Base-by-base conservation (phyloP, 2,113 vertebrate genomes). In the Hyla sarda region DNA sequence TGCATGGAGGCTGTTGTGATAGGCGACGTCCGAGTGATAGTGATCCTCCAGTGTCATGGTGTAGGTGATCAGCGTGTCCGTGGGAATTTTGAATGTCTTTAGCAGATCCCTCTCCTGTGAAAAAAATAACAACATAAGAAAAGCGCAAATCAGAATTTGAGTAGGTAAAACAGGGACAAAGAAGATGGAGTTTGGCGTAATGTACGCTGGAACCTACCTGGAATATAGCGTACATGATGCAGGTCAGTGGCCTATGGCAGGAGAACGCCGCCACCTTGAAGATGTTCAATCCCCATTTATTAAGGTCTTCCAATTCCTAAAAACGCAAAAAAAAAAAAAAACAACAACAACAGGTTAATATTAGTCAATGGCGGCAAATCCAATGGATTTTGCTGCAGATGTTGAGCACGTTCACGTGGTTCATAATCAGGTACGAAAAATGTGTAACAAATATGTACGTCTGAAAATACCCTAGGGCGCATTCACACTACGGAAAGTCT, bases 11-110 rank as follows among this genome's bases (percentile, higher is more conserved):
- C 97, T 99, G 93, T 99, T 99, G 92, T 99, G 98, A 90, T 99
- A 99, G 0, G 98, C 97, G 69, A 99, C 96, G 0, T 99, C 97
- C 0, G 96, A 95, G 84, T 99, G 98, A 90, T 99, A 99, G 94
- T 99, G 98, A 84, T 96, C 95, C 91, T 99, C 98, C 80, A 99
- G 91, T 4, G 98, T 99, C 97, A 99, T 97, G 95, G 98, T 98
- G 94, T 99, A 99, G 13, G 97, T 97, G 79, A 99, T 95, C 41
- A 99, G 97, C 0, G 97, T 98, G 90, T 99, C 98, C 0, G 96
- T 93, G 0, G 98, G 97, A 91, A 99, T 99, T 93, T 96, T 97
- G 94, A 99, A 99, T 0, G 96, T 99, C 85, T 98, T 98, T 37
- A 99, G 94, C 69, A 99, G 94, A 74, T 99, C 98, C 93, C 98